Conservation (phyloP, 2,113 vertebrate species). For the Dolichotis patagonum region DNA sequence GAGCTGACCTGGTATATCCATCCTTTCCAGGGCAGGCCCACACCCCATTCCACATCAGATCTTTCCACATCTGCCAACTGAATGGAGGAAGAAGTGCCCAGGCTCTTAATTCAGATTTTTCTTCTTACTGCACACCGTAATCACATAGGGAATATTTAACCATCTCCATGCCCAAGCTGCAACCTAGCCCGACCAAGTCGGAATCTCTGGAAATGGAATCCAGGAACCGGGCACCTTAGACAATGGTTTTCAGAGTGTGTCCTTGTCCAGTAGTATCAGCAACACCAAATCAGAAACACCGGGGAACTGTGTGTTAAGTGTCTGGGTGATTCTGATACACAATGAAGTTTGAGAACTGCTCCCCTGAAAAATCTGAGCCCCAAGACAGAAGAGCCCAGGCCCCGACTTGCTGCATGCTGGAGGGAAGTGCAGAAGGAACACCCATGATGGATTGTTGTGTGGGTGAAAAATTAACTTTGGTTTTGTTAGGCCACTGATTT, state of each 20-base stretch:
- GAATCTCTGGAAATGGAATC: neutral
- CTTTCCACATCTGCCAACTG: neutral
- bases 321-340: neutral
- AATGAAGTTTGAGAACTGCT: neutral
- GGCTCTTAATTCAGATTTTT: neutral
- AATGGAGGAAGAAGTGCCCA: fast-evolving
- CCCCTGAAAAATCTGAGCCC: neutral
- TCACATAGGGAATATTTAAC: neutral
- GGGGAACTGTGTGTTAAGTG: neutral
- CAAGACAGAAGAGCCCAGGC: neutral
- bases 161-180: fast-evolving
- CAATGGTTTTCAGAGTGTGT: neutral
- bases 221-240: neutral
- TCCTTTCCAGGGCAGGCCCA: neutral
- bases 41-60: neutral
- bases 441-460: too few species aligned
- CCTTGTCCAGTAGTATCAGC: neutral
- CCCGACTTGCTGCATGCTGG: neutral
- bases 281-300: neutral
- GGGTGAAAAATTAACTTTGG: neutral
- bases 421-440: neutral
- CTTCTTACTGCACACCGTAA: neutral
- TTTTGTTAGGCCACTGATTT: neutral
- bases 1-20: neutral
- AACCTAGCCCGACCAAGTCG: neutral